phyloP scores from a whole-genome alignment of 2,113 vertebrate genomes.

The human region GRCh38 chrX:109040501-109041000 shows the following conservation, averaged over 20 bases:
- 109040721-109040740: background rate
- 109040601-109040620: constrained; percentile 3
- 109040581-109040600: constrained; percentile 17
- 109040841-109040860: constrained; percentile 3
- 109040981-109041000: background rate
- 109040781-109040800: background rate
- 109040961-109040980: constrained; percentile 19
- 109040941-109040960: constrained; percentile 24
- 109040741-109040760: background rate
- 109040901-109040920: background rate
- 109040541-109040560: constrained; percentile 47
- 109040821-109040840: background rate
- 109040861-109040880: constrained; percentile 20
- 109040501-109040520: constrained; percentile 62
- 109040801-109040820: background rate
- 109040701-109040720: constrained; percentile 10
- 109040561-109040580: background rate
- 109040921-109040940: constrained; percentile 16
- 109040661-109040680: constrained; percentile 45
- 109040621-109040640: constrained; percentile 43
- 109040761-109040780: background rate
- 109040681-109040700: constrained; percentile 20
- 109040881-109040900: background rate
- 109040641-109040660: constrained; percentile 41
- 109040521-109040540: constrained; percentile 20